Evolutionary conservation across 2,113 vertebrate genomes (phyloP), one percentile per base, ranked within the genome.

Genomic region (Lamprotornis superbus): DNA sequence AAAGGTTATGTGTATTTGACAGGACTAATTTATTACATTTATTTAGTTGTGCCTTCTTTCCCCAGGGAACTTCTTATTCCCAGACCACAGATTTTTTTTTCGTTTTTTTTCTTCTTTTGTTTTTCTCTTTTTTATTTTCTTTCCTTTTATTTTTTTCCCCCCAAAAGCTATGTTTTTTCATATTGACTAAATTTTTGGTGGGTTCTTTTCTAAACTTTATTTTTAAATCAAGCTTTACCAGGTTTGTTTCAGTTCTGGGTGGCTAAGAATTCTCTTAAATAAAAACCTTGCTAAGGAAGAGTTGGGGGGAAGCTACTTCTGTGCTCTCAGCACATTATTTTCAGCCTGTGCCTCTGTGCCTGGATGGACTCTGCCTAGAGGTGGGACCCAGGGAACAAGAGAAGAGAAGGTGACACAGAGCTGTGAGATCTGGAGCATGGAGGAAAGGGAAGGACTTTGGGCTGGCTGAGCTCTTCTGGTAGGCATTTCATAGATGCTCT

Each of bases 11-110:
- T 22, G 47, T 47, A 23, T 57, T 85, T 68, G 49, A 92, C 80
- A 83, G 12, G 12, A 88, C 35, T 47, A 15, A 47, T 64, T 56
- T 76, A 11, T 75, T 71, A 7, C 30, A 33, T 59, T 4, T 61
- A 28, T 79, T 92, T 55, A 76, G 9, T 35, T 63, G 47, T 84
- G 16, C 15, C 30, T 87, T 67, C 12, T 16, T 87, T 83, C 57
- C 15, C 11, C 19, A 37, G 24, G 12, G 4, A 68, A 11, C 5
- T 74, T 73, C 21, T 74, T 56, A 4, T 57, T 91, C 33, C 57
- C 33, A 39, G 24, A 37, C 27, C 12, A 77, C 27, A 50, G 30
- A 22, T 7, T 10, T 44, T 6, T 37, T 17, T 5, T 0, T 1
- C 3, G 10, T 12, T 1, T 28, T 33, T 19, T 27, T 49, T 11